phyloP scores from a whole-genome alignment of 2,797 vertebrate genomes.

The Chaetophractus vellerosus region DNA sequence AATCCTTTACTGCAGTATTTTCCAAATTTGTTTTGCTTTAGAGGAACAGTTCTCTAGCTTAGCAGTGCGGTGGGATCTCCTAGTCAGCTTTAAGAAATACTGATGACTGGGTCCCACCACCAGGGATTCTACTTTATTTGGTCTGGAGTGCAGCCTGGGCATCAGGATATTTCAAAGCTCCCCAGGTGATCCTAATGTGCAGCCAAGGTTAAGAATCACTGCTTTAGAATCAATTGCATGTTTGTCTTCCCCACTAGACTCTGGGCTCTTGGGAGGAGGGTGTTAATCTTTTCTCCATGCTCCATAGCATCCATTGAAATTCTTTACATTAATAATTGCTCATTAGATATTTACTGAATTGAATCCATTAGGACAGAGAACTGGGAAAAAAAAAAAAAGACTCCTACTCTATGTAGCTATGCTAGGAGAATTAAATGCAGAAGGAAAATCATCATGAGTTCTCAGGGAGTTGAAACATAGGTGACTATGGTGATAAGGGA shows the following conservation, averaged over 20 bases:
- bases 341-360: conserved; percentile 65
- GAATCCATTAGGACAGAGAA: conserved; percentile 29
- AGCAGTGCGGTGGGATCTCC: background rate
- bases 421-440: background rate
- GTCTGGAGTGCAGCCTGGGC: background rate
- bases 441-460: background rate
- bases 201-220: background rate
- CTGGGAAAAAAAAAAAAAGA: conserved; percentile 25
- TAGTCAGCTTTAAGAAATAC: conserved; percentile 43
- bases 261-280: background rate
- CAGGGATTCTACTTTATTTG: conserved; percentile 8
- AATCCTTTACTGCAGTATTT: background rate
- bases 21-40: conserved; percentile 41
- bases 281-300: background rate
- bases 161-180: background rate
- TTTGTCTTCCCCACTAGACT: conserved; percentile 4
- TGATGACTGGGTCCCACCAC: background rate
- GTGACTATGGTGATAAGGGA: background rate
- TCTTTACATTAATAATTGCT: conserved; percentile 51
- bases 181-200: background rate
- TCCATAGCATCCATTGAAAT: background rate
- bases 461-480: background rate
- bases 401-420: background rate
- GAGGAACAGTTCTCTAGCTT: conserved; percentile 14
- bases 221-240: background rate